phyloP scores from a whole-genome alignment of 2,797 vertebrate genomes.

The Adelosebastes latens region DNA sequence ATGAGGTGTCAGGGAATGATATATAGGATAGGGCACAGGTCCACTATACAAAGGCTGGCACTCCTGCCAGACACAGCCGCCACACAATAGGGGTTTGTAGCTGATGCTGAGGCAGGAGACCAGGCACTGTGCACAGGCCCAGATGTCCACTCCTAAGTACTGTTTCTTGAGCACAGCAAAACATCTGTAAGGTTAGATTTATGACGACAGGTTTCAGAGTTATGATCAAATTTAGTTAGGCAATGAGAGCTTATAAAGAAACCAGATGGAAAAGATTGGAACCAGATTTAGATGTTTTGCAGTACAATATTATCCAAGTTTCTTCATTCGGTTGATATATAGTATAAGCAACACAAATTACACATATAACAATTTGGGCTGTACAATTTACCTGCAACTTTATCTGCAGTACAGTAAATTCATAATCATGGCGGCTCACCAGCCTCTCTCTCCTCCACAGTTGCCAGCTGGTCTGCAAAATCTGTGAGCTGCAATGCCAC shows the following conservation, averaged over 20 bases:
- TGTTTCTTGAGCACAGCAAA: slow-evolving; percentile 13
- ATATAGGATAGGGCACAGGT: slow-evolving; percentile 48
- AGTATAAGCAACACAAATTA: background rate
- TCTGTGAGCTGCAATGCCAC: background rate
- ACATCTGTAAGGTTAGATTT: slow-evolving; percentile 22
- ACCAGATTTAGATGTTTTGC: background rate
- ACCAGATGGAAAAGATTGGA: background rate
- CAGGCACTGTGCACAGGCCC: background rate
- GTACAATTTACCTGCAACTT: background rate
- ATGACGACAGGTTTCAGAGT: background rate
- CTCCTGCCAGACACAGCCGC: slow-evolving; percentile 32
- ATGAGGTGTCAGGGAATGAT: slow-evolving; percentile 59
- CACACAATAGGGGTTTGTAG: slow-evolving; percentile 33
- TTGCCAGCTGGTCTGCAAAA: background rate
- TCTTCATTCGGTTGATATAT: background rate
- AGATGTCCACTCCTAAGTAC: slow-evolving; percentile 22
- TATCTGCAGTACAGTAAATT: background rate
- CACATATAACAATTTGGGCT: background rate
- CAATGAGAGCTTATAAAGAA: slow-evolving; percentile 3
- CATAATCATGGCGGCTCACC: background rate
- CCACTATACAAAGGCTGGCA: slow-evolving; percentile 26
- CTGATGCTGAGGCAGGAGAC: slow-evolving; percentile 6
- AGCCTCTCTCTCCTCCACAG: background rate
- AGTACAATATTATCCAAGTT: background rate
- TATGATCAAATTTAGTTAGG: slow-evolving; percentile 15